Evolutionary conservation across 2,113 vertebrate genomes (phyloP), one percentile per base, ranked within the genome.

Genomic region (Climacteris rufus): DNA sequence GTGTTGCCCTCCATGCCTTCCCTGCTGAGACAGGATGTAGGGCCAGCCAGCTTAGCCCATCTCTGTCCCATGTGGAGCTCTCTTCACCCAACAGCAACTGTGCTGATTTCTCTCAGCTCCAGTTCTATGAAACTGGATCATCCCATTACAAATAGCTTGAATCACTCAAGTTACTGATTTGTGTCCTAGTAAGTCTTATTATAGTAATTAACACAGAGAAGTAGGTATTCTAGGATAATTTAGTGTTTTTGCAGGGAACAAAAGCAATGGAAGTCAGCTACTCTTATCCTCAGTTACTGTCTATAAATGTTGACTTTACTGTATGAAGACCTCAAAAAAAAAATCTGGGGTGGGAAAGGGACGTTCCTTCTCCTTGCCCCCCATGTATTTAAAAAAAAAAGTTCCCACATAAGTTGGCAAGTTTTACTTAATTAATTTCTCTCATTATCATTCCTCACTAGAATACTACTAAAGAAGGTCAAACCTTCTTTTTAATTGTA

Each of bases 41-140:
- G 18, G 18, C 23, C 37, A 49, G 47, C 56, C 11, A 1, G 12
- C 4, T 16, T 22, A 59, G 44, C 44, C 49, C 57, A 0, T 15
- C 37, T 60, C 50, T 42, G 15, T 23, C 31, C 37, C 24, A 11
- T 0, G 3, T 0, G 1, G 5, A 57, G 33, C 10, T 10, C 25
- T 72, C 22, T 30, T 70, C 42, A 33, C 12, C 6, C 35, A n/a
- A 10, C 66, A 75, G 24, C 12, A 66, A 28, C n/a, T 0, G 4
- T 15, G 61, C n/a, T n/a, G 4, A 2, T 28, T 90, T 42, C 56
- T 66, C 40, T 64, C 5, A 3, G 28, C 39, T 89, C 53, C 33
- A 33, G 8, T 44, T 86, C 42, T 66, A 5, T 15, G 39, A 53
- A 88, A 78, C 19, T 31, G 31, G 12, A 42, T 83, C 22, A 85